Base-by-base conservation (phyloP, 2,113 vertebrate species). In the Campylomormyrus tamandua region DNA sequence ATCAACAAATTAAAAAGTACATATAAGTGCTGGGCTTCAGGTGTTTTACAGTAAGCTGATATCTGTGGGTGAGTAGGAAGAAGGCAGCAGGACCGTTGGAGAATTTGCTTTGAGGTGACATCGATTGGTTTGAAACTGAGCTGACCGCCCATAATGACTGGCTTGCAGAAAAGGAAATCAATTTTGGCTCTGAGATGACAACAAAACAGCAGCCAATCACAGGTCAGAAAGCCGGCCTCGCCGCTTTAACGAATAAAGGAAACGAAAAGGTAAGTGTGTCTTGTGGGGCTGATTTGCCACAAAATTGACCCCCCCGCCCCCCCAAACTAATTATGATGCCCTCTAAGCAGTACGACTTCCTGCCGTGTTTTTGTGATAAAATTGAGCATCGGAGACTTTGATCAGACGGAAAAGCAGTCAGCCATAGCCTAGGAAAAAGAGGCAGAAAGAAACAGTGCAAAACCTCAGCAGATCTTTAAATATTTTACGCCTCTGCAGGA, bases 141-240 rank as follows among this genome's bases (percentile, higher is more conserved):
- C 87, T 27, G 56, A 19, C 35, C 21, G 1, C 56, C 8, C 45
- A n/a, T 31, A 45, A 88, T 88, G 53, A 24, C 56, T 31, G 19
- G 27, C 27, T 87, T 87, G 85, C 85, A 87, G 50, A 53, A 87
- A 87, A 31, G 31, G 50, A 56, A 87, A 87, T 87, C 50, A 15
- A 56, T 87, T 87, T 39, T 53, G 45, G 31, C 48, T 35, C 5
- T 27, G 27, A 31, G 27, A 39, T 11, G 50, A 56, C 85, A 87
- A 56, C 50, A 56, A 87, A 39, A 50, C 5, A 11, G 3, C 49
- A 35, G 49, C 85, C 27, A 87, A 53, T 31, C n/a, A 35, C 85
- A 35, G n/a, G 50, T 50, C n/a, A 50, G n/a, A 52, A 35, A n/a
- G 27, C 85, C 2, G 1, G n/a, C 85, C 7, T 17, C 15, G 8